phyloP scores from a whole-genome alignment of 2,888 invertebrate species.

The Leptinotarsa peninsularis region DNA sequence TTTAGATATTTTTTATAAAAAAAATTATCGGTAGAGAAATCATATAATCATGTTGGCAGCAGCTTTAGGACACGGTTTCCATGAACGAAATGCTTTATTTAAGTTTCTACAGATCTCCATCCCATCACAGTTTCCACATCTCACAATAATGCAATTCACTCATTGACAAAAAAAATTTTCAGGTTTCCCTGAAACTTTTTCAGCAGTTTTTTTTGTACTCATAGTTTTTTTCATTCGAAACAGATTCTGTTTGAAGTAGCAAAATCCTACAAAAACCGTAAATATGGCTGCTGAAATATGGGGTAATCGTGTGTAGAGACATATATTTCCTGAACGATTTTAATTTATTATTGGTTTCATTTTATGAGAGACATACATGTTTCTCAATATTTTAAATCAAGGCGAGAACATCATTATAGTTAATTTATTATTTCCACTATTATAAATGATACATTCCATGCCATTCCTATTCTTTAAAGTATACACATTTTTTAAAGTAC shows the following conservation, averaged over 20 bases:
- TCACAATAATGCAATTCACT: too few relatives aligned
- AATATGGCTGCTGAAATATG: conserved; percentile 24
- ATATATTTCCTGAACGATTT: conserved; percentile 9
- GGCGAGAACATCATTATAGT: background rate
- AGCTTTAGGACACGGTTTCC: conserved; percentile 25
- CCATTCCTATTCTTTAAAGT: conserved; percentile 48
- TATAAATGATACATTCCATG: conserved; percentile 51
- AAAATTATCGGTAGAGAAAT: conserved; percentile 27
- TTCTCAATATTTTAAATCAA: background rate
- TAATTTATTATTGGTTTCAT: conserved; percentile 5
- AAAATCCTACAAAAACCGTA: background rate
- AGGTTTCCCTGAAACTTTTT: too few relatives aligned
- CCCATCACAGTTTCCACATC: too few relatives aligned
- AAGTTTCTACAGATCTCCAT: background rate
- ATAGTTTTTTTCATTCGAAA: background rate
- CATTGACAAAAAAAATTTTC: too few relatives aligned
- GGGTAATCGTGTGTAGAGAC: conserved; percentile 23
- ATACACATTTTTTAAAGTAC: conserved; percentile 33
- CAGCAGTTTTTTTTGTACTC: background rate
- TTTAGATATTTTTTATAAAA: conserved; percentile 50
- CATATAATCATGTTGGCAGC: conserved; percentile 22
- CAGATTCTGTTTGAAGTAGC: background rate
- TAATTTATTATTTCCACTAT: background rate
- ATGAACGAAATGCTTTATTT: background rate
- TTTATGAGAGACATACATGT: conserved; percentile 4